phyloP scores from a whole-genome alignment of 2,113 vertebrate genomes.

The Silurus glanis region DNA sequence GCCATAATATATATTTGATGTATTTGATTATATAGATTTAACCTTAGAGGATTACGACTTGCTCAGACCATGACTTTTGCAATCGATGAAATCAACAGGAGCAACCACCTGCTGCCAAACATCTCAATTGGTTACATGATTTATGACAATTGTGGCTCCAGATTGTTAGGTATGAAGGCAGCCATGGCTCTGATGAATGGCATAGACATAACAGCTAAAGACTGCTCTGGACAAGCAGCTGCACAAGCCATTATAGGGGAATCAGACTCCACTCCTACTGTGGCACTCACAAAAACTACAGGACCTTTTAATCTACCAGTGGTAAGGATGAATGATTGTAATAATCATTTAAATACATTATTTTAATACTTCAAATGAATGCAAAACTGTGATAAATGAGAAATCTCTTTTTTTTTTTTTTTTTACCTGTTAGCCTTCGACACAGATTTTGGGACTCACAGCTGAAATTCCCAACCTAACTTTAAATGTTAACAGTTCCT shows the following conservation, averaged over 20 bases:
- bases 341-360: neutral
- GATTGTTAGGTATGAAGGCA: conserved; percentile 67
- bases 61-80: conserved; percentile 74
- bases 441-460: too few relatives aligned
- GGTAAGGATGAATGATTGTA: conserved; percentile 54
- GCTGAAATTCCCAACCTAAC: too few relatives aligned
- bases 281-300: conserved; percentile 68
- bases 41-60: conserved; percentile 72
- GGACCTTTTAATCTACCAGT: conserved; percentile 73
- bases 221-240: conserved; percentile 62
- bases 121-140: conserved; percentile 71
- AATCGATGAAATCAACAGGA: conserved; percentile 75
- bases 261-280: conserved; percentile 72
- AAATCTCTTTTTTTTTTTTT: too few relatives aligned
- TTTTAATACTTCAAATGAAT: too few relatives aligned
- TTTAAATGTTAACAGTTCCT: too few relatives aligned
- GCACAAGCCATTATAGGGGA: conserved; percentile 75
- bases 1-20: neutral
- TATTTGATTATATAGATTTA: conserved; percentile 58
- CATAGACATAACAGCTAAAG: conserved; percentile 43
- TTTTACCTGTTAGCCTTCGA: too few relatives aligned
- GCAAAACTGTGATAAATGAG: too few relatives aligned
- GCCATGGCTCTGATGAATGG: conserved; percentile 72
- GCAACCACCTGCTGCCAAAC: conserved; percentile 64
- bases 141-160: conserved; percentile 74